Conservation (phyloP, 2,888 invertebrate species). For the Hemistola chrysoprasaria region DNA sequence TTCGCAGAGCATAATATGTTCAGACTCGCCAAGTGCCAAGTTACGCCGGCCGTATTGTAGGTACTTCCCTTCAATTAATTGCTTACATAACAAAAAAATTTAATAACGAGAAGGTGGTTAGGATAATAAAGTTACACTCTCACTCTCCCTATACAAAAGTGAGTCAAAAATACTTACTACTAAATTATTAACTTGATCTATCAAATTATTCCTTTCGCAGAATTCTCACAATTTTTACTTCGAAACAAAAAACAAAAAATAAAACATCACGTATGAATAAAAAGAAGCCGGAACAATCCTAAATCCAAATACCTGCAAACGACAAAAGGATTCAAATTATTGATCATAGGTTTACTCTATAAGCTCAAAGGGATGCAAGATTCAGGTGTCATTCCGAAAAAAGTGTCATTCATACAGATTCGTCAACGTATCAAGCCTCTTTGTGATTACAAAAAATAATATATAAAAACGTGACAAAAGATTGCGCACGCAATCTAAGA, state of each 20-base stretch:
- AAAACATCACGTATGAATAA: constrained; percentile 6
- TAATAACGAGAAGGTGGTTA: too few species aligned
- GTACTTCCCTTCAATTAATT: too few species aligned
- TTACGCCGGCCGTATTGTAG: too few species aligned
- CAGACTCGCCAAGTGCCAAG: too few species aligned
- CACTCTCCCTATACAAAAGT: too few species aligned
- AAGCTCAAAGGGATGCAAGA: constrained; percentile 54
- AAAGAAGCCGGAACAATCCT: constrained; percentile 15
- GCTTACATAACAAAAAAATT: too few species aligned
- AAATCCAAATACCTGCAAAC: constrained; percentile 49
- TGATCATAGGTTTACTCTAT: constrained; percentile 57
- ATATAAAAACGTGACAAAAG: constrained; percentile 52
- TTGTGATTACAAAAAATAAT: constrained; percentile 43
- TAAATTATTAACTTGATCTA: too few species aligned
- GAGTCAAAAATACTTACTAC: too few species aligned
- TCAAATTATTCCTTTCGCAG: too few species aligned
- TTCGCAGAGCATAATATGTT: too few species aligned
- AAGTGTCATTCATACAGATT: constrained; percentile 54
- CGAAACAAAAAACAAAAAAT: constrained; percentile 8
- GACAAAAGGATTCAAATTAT: constrained; percentile 57
- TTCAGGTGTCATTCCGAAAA: constrained; percentile 73
- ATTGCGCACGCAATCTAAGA: constrained; percentile 66
- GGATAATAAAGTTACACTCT: too few species aligned
- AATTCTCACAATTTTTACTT: too few species aligned
- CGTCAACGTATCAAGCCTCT: constrained; percentile 74